Base-by-base conservation (phyloP, 2,113 vertebrate species). In the Athene cunicularia region DNA sequence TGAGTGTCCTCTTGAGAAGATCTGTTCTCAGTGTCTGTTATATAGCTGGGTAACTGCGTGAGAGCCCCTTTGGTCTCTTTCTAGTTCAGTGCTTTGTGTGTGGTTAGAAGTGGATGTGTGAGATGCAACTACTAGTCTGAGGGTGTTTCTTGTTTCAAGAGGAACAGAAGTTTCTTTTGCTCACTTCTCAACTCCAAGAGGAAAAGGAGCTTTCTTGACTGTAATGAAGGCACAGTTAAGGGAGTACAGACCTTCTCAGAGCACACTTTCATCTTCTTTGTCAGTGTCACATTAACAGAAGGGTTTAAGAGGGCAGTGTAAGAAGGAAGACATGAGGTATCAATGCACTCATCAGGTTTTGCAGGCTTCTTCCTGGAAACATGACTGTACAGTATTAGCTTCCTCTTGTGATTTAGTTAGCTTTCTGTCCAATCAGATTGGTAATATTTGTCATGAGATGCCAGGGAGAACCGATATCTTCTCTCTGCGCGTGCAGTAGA, bases 1-100 rank as follows among this genome's bases (percentile, higher is more conserved):
- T 49, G 35, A 45, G 24, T 24, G 15, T 82, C 37, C 27, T 80
- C 1, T 0, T 0, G 0, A 47, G 62, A 62, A 13, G 5, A 2
- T 80, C 27, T 62, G 18, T 71, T 74, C 45, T 93, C 8, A 11
- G 11, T 56, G 23, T 22, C 12, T 17, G 1, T 49, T 72, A 10
- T 3, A 1, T 11, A 60, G 39, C 24, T 70, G 28, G 28, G 12
- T 53, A 28, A 4, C 35, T 71, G 28, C 56, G 41, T 66, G 33
- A 76, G 70, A 23, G 86, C 8, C 13, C 15, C 18, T 35, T 39
- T 58, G 13, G 24, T 71, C 10, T 86, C 52, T 63, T 70, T 56
- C 49, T 71, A 41, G 17, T 64, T 76, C 6, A 14, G 0, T 55
- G 30, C 58, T 83, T 55, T 62, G 9, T 80, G 5, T 58, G 22